Percentiles rank a stretch among this genome's conserved stretches.
These are phyloP conservation scores for Mirza zaza DNA, from an alignment of 2,113 vertebrate species.

Conservation along the genomic window DNA sequence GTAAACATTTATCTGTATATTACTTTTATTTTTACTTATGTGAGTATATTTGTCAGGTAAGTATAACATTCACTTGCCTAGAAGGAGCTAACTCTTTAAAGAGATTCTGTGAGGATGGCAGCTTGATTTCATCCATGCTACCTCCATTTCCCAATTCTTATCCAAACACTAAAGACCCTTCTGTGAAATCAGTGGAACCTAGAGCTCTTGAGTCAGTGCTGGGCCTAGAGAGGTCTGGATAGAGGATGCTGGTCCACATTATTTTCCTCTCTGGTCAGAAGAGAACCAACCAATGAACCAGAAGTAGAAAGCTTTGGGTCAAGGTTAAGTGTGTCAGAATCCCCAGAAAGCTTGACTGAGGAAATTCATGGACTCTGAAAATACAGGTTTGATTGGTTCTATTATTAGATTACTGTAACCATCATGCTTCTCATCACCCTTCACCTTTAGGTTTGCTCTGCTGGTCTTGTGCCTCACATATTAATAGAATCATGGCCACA, in stretches of 20 bases:
- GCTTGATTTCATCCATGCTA: neutral
- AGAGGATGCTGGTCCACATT: fast-evolving
- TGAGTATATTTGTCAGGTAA: neutral
- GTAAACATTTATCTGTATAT: neutral
- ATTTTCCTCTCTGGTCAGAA: neutral
- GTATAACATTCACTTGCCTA: neutral
- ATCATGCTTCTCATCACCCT: neutral
- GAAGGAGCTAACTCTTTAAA: neutral
- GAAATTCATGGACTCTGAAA: too few species aligned
- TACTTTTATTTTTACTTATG: neutral
- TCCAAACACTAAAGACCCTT: neutral
- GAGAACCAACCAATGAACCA: too few species aligned
- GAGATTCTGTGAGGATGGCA: neutral
- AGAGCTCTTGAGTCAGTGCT: neutral
- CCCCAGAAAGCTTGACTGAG: neutral
- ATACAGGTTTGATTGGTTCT: neutral
- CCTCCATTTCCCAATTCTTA: neutral
- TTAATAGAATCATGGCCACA: neutral
- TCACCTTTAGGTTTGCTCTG: neutral
- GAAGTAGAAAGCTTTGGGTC: neutral
- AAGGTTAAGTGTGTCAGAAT: neutral
- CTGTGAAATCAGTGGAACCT: neutral
- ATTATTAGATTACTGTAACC: neutral
- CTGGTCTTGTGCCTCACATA: neutral
- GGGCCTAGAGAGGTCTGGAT: neutral